Evolutionary conservation across 92 coral and sea anemone genomes (phyloP).

Genomic region (Porites evermanni): DNA sequence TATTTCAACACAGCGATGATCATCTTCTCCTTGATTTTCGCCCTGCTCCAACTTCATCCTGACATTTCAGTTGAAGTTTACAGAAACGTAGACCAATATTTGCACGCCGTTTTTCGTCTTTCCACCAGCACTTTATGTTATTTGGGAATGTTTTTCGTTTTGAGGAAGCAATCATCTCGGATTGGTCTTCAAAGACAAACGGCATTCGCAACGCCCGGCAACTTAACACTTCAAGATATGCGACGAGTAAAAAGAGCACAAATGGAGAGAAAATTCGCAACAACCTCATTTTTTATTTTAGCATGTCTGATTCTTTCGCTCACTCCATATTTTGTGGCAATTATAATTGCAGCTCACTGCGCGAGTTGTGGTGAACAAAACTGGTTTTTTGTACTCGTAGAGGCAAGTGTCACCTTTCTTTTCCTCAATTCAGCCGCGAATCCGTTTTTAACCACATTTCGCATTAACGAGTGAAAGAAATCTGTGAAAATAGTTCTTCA

Average conservation of each 20-base stretch:
- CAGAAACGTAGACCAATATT: not conserved
- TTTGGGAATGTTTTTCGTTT: not conserved
- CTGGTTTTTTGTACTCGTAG: not conserved
- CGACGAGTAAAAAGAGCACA: not conserved
- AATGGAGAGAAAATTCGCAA: not conserved
- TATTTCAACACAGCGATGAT: not conserved
- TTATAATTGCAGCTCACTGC: not conserved
- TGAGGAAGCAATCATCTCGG: not conserved
- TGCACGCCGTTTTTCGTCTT: not conserved
- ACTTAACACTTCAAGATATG: not conserved
- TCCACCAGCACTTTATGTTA: not conserved
- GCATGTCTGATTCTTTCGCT: not conserved
- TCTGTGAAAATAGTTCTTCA: not conserved
- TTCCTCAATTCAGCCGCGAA: not conserved
- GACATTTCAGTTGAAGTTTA: not conserved
- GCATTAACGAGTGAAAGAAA: not conserved
- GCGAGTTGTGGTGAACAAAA: not conserved
- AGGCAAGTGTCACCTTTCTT: not conserved
- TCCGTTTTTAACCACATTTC: not conserved
- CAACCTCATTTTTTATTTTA: slow-evolving; percentile 3
- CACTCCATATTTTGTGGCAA: not conserved
- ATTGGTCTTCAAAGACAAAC: not conserved
- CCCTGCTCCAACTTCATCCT: not conserved
- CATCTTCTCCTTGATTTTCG: not conserved
- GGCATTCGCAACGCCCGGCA: too few relatives aligned